These are phyloP conservation scores for Sitobion miscanthi DNA, from an alignment of 1,140 invertebrate species.

Conservation along the genomic window DNA sequence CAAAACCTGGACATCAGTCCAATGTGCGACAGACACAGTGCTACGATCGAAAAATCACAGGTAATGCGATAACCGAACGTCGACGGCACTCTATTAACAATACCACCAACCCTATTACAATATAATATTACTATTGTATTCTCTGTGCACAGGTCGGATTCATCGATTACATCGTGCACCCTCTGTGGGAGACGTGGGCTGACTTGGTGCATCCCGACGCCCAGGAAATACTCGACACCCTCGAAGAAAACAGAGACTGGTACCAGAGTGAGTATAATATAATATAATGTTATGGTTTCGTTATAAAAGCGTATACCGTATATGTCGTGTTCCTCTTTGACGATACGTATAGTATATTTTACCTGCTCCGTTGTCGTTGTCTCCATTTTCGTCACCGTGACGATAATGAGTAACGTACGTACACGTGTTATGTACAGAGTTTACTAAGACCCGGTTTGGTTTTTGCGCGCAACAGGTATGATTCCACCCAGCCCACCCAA, in stretches of 20 bases:
- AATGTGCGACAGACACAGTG: constrained; percentile 95
- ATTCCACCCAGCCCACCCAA: constrained; percentile 68
- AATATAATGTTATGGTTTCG: background rate
- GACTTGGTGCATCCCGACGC: constrained; percentile 98
- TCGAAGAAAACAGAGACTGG: constrained; percentile 98
- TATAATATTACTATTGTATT: background rate
- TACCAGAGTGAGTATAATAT: constrained; percentile 76
- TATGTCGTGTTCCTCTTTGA: too few relatives aligned
- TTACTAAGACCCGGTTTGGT: background rate
- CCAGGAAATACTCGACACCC: constrained; percentile 94
- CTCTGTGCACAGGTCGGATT: constrained; percentile 84
- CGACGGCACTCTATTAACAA: background rate
- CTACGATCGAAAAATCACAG: constrained; percentile 97
- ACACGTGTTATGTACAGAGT: too few relatives aligned
- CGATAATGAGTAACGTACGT: too few relatives aligned
- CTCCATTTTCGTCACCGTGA: too few relatives aligned
- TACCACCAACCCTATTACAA: background rate
- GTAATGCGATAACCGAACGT: constrained; percentile 62
- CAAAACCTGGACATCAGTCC: constrained; percentile 94
- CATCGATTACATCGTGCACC: constrained; percentile 99
- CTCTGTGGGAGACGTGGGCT: constrained; percentile 99
- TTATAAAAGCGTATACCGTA: too few relatives aligned
- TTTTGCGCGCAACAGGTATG: constrained; percentile 62
- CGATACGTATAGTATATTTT: too few relatives aligned
- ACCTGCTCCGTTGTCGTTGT: too few relatives aligned